These are phyloP conservation scores for Andricus grossulariae DNA, from an alignment of 1,140 invertebrate species.

Conservation along the genomic window DNA sequence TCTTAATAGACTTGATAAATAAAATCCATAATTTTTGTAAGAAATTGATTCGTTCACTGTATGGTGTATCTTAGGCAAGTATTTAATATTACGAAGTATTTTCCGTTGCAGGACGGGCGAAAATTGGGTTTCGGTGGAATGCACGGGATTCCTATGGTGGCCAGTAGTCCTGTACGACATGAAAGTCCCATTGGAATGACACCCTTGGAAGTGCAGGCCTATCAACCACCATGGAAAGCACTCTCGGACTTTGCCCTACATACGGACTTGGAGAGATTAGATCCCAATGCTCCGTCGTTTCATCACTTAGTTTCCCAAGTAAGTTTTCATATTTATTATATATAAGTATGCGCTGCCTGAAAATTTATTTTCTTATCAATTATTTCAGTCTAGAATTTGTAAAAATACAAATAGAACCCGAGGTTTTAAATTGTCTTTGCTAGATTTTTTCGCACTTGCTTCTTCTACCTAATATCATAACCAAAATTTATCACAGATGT, in stretches of 20 bases:
- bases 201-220: conserved; percentile 93
- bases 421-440: background rate
- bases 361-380: conserved; percentile 1
- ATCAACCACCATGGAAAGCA: conserved; percentile 98
- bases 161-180: conserved; percentile 94
- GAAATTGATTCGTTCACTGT: background rate
- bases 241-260: conserved; percentile 96
- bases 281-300: conserved; percentile 91
- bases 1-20: too few species aligned
- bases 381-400: too few species aligned
- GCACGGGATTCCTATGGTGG: conserved; percentile 98
- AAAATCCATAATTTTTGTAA: too few species aligned
- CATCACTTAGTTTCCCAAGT: conserved; percentile 97
- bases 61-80: background rate
- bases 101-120: conserved; percentile 88
- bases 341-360: background rate
- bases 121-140: conserved; percentile 93
- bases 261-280: conserved; percentile 91
- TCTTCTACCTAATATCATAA: too few species aligned
- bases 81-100: conserved; percentile 59
- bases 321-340: conserved; percentile 50
- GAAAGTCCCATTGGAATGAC: conserved; percentile 91
- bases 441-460: background rate
- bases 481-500: too few species aligned
- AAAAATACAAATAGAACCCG: too few species aligned